Base-by-base conservation (phyloP, 30 jellyfish, hydroid and myxozoan species). In the Chironex yamaguchii region DNA sequence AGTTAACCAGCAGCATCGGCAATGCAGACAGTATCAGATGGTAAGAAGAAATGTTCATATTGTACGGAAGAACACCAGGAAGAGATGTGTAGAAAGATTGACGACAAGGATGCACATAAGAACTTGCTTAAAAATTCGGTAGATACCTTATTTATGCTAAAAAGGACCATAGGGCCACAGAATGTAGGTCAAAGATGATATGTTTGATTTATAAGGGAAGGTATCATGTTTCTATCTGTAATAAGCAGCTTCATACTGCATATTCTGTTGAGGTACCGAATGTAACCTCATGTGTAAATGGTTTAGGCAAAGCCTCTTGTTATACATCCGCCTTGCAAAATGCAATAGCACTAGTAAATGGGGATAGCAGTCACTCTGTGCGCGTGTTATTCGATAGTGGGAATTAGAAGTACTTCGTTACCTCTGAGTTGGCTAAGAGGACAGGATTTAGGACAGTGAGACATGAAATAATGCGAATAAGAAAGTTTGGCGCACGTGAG, bases 361-460 rank as follows among this genome's bases (percentile, higher is more conserved):
- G 72, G 21, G 51, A 22, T 50, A 30, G 31, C 14, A 36, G 14
- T 20, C 72, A 23, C 3, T 48, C 4, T 52, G 85, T 72, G 25
- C 42, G 85, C 48, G 50, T 36, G 51, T 72, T 72, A 2, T 72
- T 36, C 51, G 85, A 72, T 23, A 36, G 72, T 22, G 72, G 85
- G 50, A 72, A 54, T 72, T 72, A 72, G 85, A 36, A 36, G 49
- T 17, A 51, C 24, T 72, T 42, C 30, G 85, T 72, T 3, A 76
- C 88, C 14, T 67, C 88, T 32, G 34, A 25, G 4, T 65, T 52
- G 42, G 88, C 34, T 3, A 11, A 76, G 4, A 14, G 74, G 2
- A 67, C 77, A 28, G 78, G 33, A 1, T 31, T 76, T 54, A 64
- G 20, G 58, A 0, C 32, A 21, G 53, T 13, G 77, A n/a, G n/a